These are phyloP conservation scores for Tolypeutes matacus DNA, from an alignment of 2,797 vertebrate genomes.

Conservation along the genomic window DNA sequence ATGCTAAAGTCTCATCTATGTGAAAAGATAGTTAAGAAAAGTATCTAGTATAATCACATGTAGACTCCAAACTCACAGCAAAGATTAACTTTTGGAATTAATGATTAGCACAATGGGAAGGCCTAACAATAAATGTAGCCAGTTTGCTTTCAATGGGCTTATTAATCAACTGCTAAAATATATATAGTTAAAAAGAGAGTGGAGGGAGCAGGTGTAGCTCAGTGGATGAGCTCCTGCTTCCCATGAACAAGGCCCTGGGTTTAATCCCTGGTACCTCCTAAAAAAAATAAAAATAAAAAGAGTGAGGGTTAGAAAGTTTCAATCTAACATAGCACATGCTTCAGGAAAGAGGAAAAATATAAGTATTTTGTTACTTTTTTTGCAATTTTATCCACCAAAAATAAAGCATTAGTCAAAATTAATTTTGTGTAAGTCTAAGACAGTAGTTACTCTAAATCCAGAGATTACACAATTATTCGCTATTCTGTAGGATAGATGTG, in stretches of 20 bases:
- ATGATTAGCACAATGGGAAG: not conserved
- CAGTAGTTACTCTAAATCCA: slow-evolving; percentile 54
- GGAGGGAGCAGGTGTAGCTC: too few relatives aligned
- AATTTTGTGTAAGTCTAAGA: not conserved
- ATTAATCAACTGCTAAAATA: slow-evolving; percentile 45
- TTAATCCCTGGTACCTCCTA: not conserved
- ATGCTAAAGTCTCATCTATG: not conserved
- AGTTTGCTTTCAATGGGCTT: slow-evolving; percentile 43
- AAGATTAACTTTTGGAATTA: slow-evolving; percentile 66
- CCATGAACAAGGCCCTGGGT: too few relatives aligned
- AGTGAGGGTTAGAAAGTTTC: slow-evolving; percentile 21
- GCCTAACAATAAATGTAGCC: slow-evolving; percentile 15
- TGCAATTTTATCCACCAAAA: slow-evolving; percentile 52
- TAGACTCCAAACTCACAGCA: slow-evolving; percentile 15
- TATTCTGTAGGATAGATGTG: not conserved
- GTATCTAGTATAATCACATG: not conserved
- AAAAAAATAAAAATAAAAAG: slow-evolving; percentile 52
- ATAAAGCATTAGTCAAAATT: slow-evolving; percentile 25
- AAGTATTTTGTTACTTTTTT: slow-evolving; percentile 35
- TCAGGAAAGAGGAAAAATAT: not conserved
- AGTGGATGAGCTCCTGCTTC: too few relatives aligned
- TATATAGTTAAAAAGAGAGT: slow-evolving; percentile 44
- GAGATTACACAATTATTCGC: not conserved
- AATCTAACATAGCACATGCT: not conserved
- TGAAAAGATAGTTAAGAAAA: slow-evolving; percentile 38